Evolutionary conservation across 2,888 invertebrate species (phyloP), one percentile per base, ranked within the genome.

Genomic region (Dasypolia templi): DNA sequence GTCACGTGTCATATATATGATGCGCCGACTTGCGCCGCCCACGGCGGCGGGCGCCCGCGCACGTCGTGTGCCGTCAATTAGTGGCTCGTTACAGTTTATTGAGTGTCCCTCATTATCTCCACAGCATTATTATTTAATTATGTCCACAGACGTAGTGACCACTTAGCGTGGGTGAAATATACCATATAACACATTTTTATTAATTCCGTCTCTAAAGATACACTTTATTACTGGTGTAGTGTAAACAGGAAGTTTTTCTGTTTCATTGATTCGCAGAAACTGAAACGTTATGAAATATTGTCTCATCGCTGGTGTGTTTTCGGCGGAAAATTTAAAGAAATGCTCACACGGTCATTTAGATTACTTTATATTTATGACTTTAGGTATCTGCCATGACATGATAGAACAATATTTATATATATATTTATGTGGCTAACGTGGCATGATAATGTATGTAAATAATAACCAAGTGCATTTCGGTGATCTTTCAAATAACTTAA

Each of bases 21-120:
- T 39, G 22, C 29, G 5, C 4, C n/a, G 11, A 3, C 3, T 32
- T 39, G 22, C 29, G 5, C 4, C n/a, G 11, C 5, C 32, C 51
- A 12, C 11, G 32, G 14, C 53, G 22, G 29, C 4, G 26, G 12
- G 29, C 69, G 46, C 55, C 6, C 12, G 32, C 32, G 32, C 14
- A n/a, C 39, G 19, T 29, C 66, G 35, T 46, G 56, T 58, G 56
- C 63, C 68, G 72, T 66, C 79, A 79, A 59, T 78, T 67, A 72
- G 59, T 64, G 46, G 58, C 42, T 79, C 68, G 59, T 72, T 68
- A 65, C 64, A 53, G 58, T 65, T 72, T 73, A 78, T 65, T 72
- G 51, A 72, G 53, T 61, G 53, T 44, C 79, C 53, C 71, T 55
- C 59, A 70, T 79, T 79, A 78, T 51, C 51, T 44, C 32, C 59